Conservation (phyloP, 2,113 vertebrate species). For the Jaculus jaculus region DNA sequence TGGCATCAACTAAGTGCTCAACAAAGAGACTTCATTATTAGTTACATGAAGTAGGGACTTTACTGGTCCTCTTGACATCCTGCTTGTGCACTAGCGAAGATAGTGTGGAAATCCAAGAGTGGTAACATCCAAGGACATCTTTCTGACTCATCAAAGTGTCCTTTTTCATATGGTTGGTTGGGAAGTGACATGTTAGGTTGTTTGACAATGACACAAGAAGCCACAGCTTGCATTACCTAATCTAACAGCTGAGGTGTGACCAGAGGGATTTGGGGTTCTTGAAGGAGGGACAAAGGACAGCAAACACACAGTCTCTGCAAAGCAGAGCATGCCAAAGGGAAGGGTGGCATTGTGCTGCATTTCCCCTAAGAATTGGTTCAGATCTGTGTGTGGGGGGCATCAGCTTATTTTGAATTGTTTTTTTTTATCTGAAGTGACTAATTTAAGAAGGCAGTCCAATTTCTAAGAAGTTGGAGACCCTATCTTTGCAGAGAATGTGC, state of each 20-base stretch:
- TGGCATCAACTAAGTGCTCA: neutral
- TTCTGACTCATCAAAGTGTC: neutral
- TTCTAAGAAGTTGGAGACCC: neutral
- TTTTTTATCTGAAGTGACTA: neutral
- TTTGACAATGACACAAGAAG: slow-evolving; percentile 26
- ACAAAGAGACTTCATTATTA: neutral
- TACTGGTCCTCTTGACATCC: neutral
- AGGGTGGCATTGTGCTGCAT: slow-evolving; percentile 22
- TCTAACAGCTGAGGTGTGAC: slow-evolving; percentile 70
- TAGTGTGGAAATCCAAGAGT: neutral
- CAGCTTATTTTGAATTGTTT: neutral
- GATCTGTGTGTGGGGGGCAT: neutral
- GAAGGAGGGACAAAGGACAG: slow-evolving; percentile 61
- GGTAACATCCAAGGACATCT: neutral
- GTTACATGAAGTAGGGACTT: rapidly evolving
- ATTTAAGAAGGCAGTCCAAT: too few relatives aligned
- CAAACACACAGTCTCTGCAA: neutral
- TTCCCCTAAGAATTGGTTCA: neutral
- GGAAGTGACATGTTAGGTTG: neutral
- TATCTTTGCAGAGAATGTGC: neutral
- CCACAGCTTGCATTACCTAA: slow-evolving; percentile 65
- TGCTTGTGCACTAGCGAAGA: neutral
- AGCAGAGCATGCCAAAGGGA: neutral
- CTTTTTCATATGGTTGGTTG: neutral
- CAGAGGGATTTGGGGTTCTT: slow-evolving; percentile 55